phyloP scores from a whole-genome alignment of 2,888 invertebrate genomes.

The Hyposoter dolosus region DNA sequence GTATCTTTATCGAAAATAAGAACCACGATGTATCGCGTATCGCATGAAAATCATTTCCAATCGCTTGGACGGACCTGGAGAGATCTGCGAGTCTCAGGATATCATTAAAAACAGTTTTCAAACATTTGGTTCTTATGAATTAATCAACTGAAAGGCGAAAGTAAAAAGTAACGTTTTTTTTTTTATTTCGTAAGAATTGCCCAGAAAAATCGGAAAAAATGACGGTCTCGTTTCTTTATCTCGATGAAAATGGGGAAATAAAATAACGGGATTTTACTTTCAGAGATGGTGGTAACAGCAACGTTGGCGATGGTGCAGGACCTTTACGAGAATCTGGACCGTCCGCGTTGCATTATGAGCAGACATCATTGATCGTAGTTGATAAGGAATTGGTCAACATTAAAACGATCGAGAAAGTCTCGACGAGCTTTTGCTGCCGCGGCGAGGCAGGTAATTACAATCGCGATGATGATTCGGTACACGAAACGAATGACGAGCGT shows the following conservation, averaged over 20 bases:
- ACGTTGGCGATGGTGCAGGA: constrained; percentile 76
- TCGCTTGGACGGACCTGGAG: neutral
- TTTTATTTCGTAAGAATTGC: no score
- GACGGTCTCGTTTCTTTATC: no score
- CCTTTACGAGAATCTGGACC: constrained; percentile 75
- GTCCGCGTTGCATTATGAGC: constrained; percentile 77
- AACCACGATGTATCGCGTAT: neutral
- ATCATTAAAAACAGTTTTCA: neutral
- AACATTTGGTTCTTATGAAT: neutral
- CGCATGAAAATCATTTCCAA: neutral
- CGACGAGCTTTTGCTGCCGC: constrained; percentile 41
- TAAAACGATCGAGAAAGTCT: constrained; percentile 8
- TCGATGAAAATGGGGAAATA: constrained; percentile 71
- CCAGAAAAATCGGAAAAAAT: no score
- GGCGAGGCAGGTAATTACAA: constrained; percentile 75
- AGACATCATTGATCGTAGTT: constrained; percentile 72
- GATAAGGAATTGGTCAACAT: constrained; percentile 21
- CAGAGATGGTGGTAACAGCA: constrained; percentile 82
- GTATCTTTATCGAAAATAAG: neutral
- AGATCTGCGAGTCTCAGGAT: neutral
- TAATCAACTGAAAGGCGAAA: no score
- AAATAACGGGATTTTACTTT: constrained; percentile 78
- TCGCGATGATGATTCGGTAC: constrained; percentile 69
- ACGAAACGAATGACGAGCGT: constrained; percentile 53
- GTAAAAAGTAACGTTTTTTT: no score